Evolutionary conservation across 2,888 invertebrate species (phyloP), one percentile per base, ranked within the genome.

Genomic region (Apocheima hispidaria): DNA sequence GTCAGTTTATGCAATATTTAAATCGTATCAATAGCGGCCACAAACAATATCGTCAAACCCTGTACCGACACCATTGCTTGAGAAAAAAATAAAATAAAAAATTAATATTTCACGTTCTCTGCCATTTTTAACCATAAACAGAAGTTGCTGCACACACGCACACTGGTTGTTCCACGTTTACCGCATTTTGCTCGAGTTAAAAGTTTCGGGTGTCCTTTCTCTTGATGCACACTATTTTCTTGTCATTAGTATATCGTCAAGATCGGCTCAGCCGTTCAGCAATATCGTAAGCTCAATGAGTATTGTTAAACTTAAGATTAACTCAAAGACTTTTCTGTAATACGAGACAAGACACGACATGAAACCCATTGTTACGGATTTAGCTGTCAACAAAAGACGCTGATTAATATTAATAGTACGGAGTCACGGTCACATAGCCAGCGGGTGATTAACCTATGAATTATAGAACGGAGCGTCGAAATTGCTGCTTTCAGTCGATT

Each of bases 391-490:
- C 77, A 83, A 81, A 76, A 73, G 69, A 48, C 59, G 68, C 64
- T 76, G 76, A 81, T 83, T 79, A 74, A 75, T 78, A 77, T 76
- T 73, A 78, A 80, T 78, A 64, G 72, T 58, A 49, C 60, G 68
- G 58, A 77, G 67, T 75, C 83, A 82, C 72, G 82, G 78, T 68
- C 80, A 74, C 54, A 63, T 61, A 69, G 66, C 73, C 72, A 73
- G 69, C 73, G 71, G 84, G 84, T 86, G 79, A 87, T 77, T 79
- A 79, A 87, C 88, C 88, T 83, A 78, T 86, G 88, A 86, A 83
- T 87, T 77, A 71, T 70, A 46, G 60, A 58, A 40, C 5, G 12
- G 40, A 41, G 40, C 59, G 46, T 54, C 63, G 67, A 66, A 74
- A 77, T 77, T 73, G 70, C 72, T 71, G 79, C 80, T 86, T 87